Evolutionary conservation across 1,140 invertebrate species (phyloP), one percentile per base, ranked within the genome.

Genomic region (Zaprionus ghesquierei): DNA sequence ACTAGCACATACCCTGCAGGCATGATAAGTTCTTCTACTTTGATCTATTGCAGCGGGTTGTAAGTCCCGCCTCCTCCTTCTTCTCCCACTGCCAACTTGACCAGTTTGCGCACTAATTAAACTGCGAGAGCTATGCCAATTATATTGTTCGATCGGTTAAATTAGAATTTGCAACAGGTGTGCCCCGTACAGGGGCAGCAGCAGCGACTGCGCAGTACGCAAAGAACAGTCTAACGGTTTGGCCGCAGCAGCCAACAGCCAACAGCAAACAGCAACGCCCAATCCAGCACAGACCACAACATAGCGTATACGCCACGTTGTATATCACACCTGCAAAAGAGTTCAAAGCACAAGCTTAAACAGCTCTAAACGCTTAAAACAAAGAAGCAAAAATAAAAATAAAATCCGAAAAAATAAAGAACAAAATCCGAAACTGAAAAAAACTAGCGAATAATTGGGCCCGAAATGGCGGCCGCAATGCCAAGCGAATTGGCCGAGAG

Each of bases 141-240:
- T 82, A 87, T 76, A 78, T 75, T 78, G 59, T 53, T 63, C 51
- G 61, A 87, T 62, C 82, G 81, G 78, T 81, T 69, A 86, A 86
- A 86, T 86, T 87, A 81, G 79, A 79, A 70, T 81, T 74, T 70
- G 75, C 75, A 86, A 86, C 81, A 86, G 81, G 81, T 86, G 81
- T 76, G 71, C 75, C 69, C 50, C 61, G n/a, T 41, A 51, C 51
- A 50, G 23, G 8, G 23, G 56, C 29, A 33, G 31, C 50, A 51
- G 55, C 38, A 20, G 29, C 44, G 54, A 46, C 29, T 46, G 59
- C 15, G 38, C 61, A 71, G 62, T 71, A 31, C 33, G 29, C 33
- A 62, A 69, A 63, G 68, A 54, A 35, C 70, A 49, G 79, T 51
- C 82, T 74, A 87, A 87, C 82, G 84, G 82, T 87, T 76, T 70